Evolutionary conservation across 92 coral and sea anemone genomes (phyloP), one percentile per base, ranked within the genome.

Genomic region (Phenganax subtilis): DNA sequence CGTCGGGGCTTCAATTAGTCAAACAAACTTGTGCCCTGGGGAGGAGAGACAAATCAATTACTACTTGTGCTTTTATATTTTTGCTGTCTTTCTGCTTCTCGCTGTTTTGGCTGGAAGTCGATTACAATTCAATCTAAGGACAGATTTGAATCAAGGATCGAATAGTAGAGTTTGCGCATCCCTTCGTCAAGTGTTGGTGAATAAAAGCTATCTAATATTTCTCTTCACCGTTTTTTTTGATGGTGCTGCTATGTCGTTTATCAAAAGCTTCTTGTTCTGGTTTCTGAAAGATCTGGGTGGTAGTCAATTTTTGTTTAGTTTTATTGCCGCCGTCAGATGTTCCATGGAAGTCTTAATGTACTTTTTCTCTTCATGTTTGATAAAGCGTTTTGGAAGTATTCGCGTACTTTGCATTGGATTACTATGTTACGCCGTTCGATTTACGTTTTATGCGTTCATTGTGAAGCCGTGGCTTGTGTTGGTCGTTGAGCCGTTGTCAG

Each of bases 191-290:
- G 90, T 92, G 28, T 82, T 94, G 28, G 91, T 71, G 10, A 88
- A 85, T 80, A 88, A 88, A 37, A 91, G 89, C 73, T 89, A 91
- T 79, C 88, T 96, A 74, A 88, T 90, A 80, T 90, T 91, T n/a
- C 82, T 94, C 68, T 90, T 92, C 55, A 87, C 92, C 17, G 98
- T 96, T 11, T 94, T 90, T 85, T 94, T 90, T 85, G 91, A 96
- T 63, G 98, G 98, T 30, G 91, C 93, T n/a, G 98, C 98, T 12
- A 94, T 96, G 54, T 96, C 97, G 6, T 94, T 94, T 82, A 94
- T 94, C 70, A 96, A 94, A 86, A 90, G 97, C 16, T 94, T 94
- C 54, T 81, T 94, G 37, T 94, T 94, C 64, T 94, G 98, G 98
- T 92, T 90, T 58, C 91, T 94, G 51, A 96, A 94, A 65, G 98